Percentiles rank a stretch among this genome's conserved stretches.
These are phyloP conservation scores for Sebastes nivosus DNA, from an alignment of 2,797 vertebrate species.

Conservation along the genomic window DNA sequence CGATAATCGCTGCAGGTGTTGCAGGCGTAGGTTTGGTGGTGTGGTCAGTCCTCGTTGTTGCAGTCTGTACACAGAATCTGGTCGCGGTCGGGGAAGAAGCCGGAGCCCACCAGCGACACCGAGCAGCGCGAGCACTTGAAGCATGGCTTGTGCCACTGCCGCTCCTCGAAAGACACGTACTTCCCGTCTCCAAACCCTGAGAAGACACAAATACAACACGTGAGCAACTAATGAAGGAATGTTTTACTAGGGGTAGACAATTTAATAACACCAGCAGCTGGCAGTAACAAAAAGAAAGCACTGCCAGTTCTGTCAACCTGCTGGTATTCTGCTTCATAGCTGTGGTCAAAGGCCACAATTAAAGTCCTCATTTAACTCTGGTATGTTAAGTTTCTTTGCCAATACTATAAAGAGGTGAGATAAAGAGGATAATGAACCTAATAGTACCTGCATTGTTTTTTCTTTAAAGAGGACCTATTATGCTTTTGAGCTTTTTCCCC, in stretches of 20 bases:
- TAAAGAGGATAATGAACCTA: not conserved
- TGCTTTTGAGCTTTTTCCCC: too few species aligned
- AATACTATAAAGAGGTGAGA: not conserved
- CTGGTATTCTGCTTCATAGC: slow-evolving; percentile 14
- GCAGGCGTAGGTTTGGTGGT: not conserved
- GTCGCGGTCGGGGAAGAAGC: slow-evolving; percentile 93
- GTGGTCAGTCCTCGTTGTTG: slow-evolving; percentile 83
- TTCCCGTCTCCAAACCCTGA: slow-evolving; percentile 95
- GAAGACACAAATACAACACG: slow-evolving; percentile 52
- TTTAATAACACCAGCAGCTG: slow-evolving; percentile 18
- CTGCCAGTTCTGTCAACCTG: slow-evolving; percentile 13
- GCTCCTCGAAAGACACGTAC: slow-evolving; percentile 94
- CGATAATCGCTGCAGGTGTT: not conserved
- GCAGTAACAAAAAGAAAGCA: not conserved
- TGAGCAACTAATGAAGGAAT: slow-evolving; percentile 3
- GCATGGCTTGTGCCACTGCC: slow-evolving; percentile 96
- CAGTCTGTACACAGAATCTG: slow-evolving; percentile 94
- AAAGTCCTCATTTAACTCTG: slow-evolving; percentile 10
- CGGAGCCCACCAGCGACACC: slow-evolving; percentile 92
- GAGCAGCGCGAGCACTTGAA: slow-evolving; percentile 97
- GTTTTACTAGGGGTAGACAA: not conserved
- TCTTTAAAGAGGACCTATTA: not conserved
- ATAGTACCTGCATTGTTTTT: not conserved
- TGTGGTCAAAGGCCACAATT: slow-evolving; percentile 14
- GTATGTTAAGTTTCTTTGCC: not conserved